Percentiles rank a stretch among this genome's conserved stretches.
Evolutionary conservation across 2,113 vertebrate genomes (phyloP).

Genomic region (Rhabdomys dilectus): DNA sequence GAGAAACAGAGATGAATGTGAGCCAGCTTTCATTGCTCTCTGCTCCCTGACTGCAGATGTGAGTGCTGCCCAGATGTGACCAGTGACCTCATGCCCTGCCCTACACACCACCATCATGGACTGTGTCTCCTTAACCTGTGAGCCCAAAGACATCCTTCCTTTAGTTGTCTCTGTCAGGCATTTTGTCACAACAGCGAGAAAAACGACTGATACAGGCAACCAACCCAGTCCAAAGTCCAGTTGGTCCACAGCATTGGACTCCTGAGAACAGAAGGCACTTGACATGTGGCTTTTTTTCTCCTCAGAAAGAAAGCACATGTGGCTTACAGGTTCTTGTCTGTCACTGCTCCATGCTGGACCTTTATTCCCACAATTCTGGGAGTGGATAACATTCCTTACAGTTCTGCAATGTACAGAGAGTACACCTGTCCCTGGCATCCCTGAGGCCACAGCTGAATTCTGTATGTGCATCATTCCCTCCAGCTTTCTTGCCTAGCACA

Average conservation of each 20-base stretch:
- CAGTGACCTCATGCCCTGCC: not conserved
- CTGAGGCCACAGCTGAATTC: not conserved
- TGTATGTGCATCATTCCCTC: too few relatives aligned
- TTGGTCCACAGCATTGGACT: not conserved
- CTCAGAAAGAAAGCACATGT: not conserved
- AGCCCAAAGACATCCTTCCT: not conserved
- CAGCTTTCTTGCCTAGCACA: not conserved
- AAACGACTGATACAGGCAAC: not conserved
- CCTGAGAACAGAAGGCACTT: not conserved
- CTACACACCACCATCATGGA: not conserved
- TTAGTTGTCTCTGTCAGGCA: not conserved
- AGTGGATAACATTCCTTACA: not conserved
- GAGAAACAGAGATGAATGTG: not conserved
- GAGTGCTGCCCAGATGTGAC: not conserved
- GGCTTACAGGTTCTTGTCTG: not conserved
- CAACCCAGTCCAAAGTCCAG: not conserved
- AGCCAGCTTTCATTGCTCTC: not conserved
- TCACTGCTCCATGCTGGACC: not conserved
- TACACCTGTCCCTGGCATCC: rapidly evolving
- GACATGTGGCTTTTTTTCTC: not conserved
- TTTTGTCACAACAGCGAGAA: not conserved
- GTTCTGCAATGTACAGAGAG: not conserved
- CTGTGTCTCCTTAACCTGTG: not conserved
- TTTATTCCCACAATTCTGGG: too few relatives aligned
- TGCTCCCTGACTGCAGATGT: not conserved